Evolutionary conservation across 2,888 invertebrate genomes (phyloP).

Genomic region (Stenurella melanura): DNA sequence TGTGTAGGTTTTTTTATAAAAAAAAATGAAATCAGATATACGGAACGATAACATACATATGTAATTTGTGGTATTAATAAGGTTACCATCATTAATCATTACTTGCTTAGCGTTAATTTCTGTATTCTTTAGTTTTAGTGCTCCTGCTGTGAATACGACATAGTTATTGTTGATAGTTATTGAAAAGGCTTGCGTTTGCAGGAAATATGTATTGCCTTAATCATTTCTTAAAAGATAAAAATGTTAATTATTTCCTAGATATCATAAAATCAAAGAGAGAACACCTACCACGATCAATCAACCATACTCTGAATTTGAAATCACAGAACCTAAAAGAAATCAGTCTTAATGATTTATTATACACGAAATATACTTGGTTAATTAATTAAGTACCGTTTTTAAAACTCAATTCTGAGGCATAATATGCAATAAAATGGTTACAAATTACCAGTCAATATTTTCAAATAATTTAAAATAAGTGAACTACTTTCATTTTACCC

Average conservation of each 20-base stretch:
- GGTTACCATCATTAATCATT: conserved; percentile 67
- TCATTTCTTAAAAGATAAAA: conserved; percentile 35
- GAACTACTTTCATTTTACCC: not conserved
- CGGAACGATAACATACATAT: conserved; percentile 58
- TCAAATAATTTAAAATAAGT: not conserved
- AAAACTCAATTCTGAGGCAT: not conserved
- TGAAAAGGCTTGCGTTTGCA: conserved; percentile 37
- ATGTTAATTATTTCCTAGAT: conserved; percentile 40
- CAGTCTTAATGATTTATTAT: conserved; percentile 24
- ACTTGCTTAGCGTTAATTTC: conserved; percentile 67
- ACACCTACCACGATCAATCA: conserved; percentile 37
- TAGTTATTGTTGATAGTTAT: conserved; percentile 36
- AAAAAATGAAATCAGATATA: conserved; percentile 56
- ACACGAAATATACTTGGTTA: conserved; percentile 14
- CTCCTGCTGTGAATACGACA: conserved; percentile 57
- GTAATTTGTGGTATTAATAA: conserved; percentile 64
- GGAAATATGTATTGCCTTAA: conserved; percentile 41
- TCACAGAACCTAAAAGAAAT: conserved; percentile 8
- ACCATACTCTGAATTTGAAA: conserved; percentile 11
- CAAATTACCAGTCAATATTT: not conserved
- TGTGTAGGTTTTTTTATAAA: conserved; percentile 51
- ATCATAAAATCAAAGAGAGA: conserved; percentile 31
- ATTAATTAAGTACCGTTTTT: not conserved
- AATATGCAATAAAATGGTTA: not conserved
- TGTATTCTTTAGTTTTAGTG: conserved; percentile 63